These are phyloP conservation scores for Gisinianus flammeolus DNA, from an alignment of 2,888 invertebrate species.

Conservation along the genomic window DNA sequence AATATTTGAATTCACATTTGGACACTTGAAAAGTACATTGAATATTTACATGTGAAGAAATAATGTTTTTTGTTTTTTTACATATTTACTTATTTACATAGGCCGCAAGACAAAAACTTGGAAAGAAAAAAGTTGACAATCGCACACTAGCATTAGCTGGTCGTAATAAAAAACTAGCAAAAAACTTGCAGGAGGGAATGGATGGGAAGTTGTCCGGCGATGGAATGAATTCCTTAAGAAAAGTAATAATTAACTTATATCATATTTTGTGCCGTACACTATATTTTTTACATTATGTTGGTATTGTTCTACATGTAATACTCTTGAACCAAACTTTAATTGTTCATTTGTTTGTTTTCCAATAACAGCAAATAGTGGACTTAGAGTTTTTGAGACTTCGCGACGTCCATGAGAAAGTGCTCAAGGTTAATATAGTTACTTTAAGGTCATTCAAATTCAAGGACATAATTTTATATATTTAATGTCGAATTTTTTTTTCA, in stretches of 20 bases:
- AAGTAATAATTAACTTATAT: too few species aligned
- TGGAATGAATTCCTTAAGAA: slow-evolving; percentile 41
- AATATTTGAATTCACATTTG: too few species aligned
- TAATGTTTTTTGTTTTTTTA: too few species aligned
- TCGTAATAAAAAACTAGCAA: slow-evolving; percentile 30
- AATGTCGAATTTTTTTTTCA: not conserved
- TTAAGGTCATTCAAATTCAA: not conserved
- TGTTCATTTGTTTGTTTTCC: too few species aligned
- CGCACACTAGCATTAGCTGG: slow-evolving; percentile 25
- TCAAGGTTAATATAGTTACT: slow-evolving; percentile 15
- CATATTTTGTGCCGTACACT: too few species aligned
- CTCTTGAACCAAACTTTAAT: too few species aligned
- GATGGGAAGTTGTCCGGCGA: slow-evolving; percentile 43
- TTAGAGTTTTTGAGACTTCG: slow-evolving; percentile 22
- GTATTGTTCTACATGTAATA: too few species aligned
- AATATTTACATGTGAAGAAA: too few species aligned
- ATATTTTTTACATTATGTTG: too few species aligned
- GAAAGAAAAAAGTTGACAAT: slow-evolving; percentile 28
- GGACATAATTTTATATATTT: not conserved
- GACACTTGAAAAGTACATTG: too few species aligned
- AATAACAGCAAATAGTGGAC: slow-evolving; percentile 47
- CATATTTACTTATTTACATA: too few species aligned
- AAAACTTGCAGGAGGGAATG: slow-evolving; percentile 48
- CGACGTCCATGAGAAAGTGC: not conserved
- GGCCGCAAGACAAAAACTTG: too few species aligned